Evolutionary conservation across 2,888 invertebrate genomes (phyloP), one percentile per base, ranked within the genome.

Genomic region (Hydrotaea cyrtoneurina): DNA sequence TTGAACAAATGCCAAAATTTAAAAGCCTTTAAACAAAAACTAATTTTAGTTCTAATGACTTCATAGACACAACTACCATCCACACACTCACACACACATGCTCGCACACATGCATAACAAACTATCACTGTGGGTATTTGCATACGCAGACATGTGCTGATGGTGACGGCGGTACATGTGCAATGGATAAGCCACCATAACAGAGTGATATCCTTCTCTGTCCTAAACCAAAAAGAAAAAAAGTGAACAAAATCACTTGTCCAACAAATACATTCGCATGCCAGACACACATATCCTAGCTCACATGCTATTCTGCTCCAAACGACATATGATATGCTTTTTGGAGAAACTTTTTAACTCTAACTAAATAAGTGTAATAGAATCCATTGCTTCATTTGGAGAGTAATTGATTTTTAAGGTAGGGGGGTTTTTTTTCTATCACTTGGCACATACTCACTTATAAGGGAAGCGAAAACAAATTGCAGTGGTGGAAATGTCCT

Each of bases 61-160:
- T 8, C 21, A 26, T 21, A 21, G 21, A 21, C 57, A 21, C 57
- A 21, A 15, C 26, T 15, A 11, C 59, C 11, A 23, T 8, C 15
- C 59, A 5, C 59, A 13, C 59, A 15, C 21, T 11, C 53, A 2
- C 53, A 2, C 53, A 2, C 53, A 21, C 19, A 55, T 59, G 2
- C 23, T 13, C 31, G n/a, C 8, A 1, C 26, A 59, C 31, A 8
- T 11, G 26, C 13, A n/a, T 31, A 15, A 31, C 15, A 62, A 62
- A 31, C 3, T 62, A 31, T 31, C 62, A 62, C n/a, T 31, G 31
- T 5, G 31, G 31, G n/a, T 13, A 31, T 62, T 62, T n/a, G 62
- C 62, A 31, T 62, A 26, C n/a, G n/a, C n/a, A n/a, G n/a, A n/a
- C n/a, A n/a, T 62, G 62, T 26, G 62, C 4, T 23, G 59, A n/a